Conservation (phyloP, 2,888 invertebrate genomes). For the Temnothorax ravouxi region DNA sequence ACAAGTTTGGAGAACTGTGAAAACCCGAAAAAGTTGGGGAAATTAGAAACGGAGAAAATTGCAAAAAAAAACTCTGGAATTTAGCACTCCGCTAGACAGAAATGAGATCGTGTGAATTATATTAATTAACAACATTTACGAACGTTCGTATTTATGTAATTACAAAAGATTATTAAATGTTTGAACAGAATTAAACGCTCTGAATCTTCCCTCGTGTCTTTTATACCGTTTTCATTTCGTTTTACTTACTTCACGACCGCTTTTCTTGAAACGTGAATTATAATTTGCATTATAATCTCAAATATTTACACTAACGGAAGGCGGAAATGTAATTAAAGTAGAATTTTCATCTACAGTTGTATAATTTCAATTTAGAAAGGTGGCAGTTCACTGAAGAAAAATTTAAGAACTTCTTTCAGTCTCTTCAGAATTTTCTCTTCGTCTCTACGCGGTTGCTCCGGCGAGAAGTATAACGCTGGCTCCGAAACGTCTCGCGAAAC, state of each 20-base stretch:
- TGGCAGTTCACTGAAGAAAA: not conserved
- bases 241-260: not conserved
- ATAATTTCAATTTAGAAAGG: not conserved
- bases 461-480: not conserved
- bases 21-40: not conserved
- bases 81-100: not conserved
- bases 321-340: conserved; percentile 26
- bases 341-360: not conserved
- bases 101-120: not conserved
- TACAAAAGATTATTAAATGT: not conserved
- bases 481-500: conserved; percentile 16
- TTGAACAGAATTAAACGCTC: not conserved
- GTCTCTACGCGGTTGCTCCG: not conserved
- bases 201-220: not conserved
- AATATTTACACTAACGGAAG: not conserved
- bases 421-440: no score
- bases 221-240: not conserved
- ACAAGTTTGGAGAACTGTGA: not conserved
- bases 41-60: conserved; percentile 24
- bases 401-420: not conserved
- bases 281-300: not conserved
- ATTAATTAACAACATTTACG: not conserved
- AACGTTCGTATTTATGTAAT: not conserved
- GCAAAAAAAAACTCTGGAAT: conserved; percentile 8
- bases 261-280: conserved; percentile 15